Percentiles rank a stretch among this genome's conserved stretches.
phyloP scores from a whole-genome alignment of 2,797 vertebrate genomes.

The Periophthalmus magnuspinnatus region DNA sequence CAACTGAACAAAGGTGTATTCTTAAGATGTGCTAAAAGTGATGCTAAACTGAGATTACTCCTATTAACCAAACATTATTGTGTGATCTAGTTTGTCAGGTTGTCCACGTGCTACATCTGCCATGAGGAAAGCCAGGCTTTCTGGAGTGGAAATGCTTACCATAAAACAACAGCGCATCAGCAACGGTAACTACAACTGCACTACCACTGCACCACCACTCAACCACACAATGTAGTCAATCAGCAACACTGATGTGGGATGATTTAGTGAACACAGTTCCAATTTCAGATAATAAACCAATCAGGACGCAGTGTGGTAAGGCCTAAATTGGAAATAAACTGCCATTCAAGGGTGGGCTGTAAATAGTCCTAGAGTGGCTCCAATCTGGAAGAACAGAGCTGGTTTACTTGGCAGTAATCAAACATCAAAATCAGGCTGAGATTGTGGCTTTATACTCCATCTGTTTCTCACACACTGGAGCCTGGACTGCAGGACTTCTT shows the following conservation, averaged over 20 bases:
- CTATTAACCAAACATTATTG: constrained; percentile 21
- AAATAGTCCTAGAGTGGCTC: constrained; percentile 40
- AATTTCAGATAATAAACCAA: constrained; percentile 53
- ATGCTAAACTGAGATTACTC: not conserved
- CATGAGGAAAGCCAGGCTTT: constrained; percentile 98
- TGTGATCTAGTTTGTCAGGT: constrained; percentile 87
- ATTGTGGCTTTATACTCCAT: constrained; percentile 21
- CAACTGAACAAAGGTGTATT: not conserved
- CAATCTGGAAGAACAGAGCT: constrained; percentile 36
- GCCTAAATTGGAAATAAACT: constrained; percentile 36
- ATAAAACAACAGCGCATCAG: constrained; percentile 93
- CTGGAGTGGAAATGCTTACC: constrained; percentile 96
- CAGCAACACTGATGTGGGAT: constrained; percentile 32
- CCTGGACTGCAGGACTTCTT: not conserved
- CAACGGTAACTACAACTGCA: constrained; percentile 82
- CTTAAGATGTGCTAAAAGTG: not conserved
- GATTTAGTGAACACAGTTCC: constrained; percentile 37
- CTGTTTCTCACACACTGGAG: constrained; percentile 20
- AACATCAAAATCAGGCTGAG: constrained; percentile 24
- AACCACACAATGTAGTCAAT: constrained; percentile 56
- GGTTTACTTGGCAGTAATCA: constrained; percentile 43
- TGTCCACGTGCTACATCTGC: constrained; percentile 96
- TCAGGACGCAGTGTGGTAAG: constrained; percentile 33
- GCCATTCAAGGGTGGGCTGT: constrained; percentile 25
- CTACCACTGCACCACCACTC: constrained; percentile 20